Evolutionary conservation across 2,888 invertebrate species (phyloP), one percentile per base, ranked within the genome.

Genomic region (Endomychus coccineus): DNA sequence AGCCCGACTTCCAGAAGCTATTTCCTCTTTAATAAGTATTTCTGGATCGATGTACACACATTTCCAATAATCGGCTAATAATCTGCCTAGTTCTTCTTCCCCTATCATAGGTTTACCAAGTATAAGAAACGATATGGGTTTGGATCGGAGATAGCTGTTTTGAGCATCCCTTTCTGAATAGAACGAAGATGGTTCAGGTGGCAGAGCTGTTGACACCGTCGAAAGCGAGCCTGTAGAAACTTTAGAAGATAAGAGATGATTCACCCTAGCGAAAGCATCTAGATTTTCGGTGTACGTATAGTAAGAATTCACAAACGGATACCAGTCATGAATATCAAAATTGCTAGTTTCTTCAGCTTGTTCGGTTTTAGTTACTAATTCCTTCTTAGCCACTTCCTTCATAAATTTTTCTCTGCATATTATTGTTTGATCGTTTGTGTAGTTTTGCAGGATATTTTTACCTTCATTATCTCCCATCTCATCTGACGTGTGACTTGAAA

Each of bases 41-140:
- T 65, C 64, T 0, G 79, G 78, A 41, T 74, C 72, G 16, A 80
- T 62, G 46, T 77, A 72, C 23, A 76, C 56, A 50, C 77, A 75
- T 14, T 73, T 69, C 50, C 72, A 69, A 49, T 73, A 67, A 34
- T 74, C 68, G 0, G 78, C 69, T 25, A 80, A 51, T 28, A 67
- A 56, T 60, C 71, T 70, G 5, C 75, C 79, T 5, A 81, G 56
- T 36, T 64, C 59, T 39, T 64, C 64, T 28, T 70, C 65, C 16
- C 71, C 71, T 14, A 71, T 55, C 2, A 71, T 74, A 1, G 76
- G 74, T 65, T 80, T 79, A 1, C 77, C 72, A 15, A 78, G 50
- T 43, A 80, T 71, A 23, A 76, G 50, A 52, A 76, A 79, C 31
- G 70, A 73, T 5, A 71, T 66, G 5, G 80, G 78, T 38, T 68